phyloP scores from a whole-genome alignment of 2,113 vertebrate genomes.

The Xenotilapia leptura region DNA sequence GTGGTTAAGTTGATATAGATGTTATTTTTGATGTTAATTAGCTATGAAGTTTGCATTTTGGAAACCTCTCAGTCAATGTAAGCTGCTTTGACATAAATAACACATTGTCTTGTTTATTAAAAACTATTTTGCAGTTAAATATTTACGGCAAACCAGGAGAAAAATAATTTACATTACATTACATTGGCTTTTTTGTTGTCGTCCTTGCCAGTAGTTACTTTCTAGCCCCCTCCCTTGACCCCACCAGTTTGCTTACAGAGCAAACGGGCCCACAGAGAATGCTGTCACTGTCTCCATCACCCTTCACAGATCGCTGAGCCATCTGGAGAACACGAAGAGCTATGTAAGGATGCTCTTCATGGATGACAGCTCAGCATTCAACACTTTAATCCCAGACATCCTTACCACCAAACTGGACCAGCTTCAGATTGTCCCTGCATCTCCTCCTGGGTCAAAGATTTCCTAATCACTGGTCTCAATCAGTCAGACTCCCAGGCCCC shows the following conservation, averaged over 20 bases:
- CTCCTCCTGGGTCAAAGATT: neutral
- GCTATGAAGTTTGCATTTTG: neutral
- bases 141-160: accelerated
- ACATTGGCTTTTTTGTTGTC: neutral
- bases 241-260: neutral
- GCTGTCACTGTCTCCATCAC: neutral
- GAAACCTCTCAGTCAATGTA: neutral
- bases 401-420: neutral
- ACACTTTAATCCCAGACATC: neutral
- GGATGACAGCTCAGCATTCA: neutral
- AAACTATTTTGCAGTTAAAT: neutral
- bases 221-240: neutral
- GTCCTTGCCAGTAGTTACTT: accelerated
- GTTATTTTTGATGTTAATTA: neutral
- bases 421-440: accelerated
- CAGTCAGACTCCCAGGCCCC: neutral
- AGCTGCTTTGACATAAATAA: accelerated
- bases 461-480: neutral
- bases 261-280: neutral
- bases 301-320: neutral
- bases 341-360: accelerated
- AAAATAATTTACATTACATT: neutral
- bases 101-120: neutral
- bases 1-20: neutral
- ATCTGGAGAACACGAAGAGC: neutral